Evolutionary conservation across 2,888 invertebrate species (phyloP).

Genomic region (Hypsopygia costalis): DNA sequence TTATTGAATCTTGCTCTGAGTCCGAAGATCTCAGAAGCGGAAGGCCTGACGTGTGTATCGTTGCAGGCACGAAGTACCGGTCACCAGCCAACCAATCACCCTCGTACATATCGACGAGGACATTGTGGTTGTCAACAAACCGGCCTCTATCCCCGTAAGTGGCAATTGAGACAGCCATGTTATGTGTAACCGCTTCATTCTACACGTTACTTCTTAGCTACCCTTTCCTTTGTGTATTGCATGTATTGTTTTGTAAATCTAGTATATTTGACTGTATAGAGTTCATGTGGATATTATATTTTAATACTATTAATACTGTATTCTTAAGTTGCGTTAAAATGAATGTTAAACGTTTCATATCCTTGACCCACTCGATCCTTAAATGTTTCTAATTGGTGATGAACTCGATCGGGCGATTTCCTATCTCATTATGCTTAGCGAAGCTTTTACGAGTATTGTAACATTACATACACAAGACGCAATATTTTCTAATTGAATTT

Average conservation of each 20-base stretch:
- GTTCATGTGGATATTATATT: too few species aligned
- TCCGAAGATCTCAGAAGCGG: constrained; percentile 30
- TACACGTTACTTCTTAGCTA: constrained; percentile 28
- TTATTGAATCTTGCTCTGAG: constrained; percentile 36
- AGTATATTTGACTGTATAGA: too few species aligned
- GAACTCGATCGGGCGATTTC: too few species aligned
- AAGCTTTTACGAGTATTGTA: too few species aligned
- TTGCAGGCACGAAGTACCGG: constrained; percentile 99
- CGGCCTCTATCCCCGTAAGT: constrained; percentile 99
- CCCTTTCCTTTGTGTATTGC: constrained; percentile 27
- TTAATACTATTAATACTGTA: too few species aligned
- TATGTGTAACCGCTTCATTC: constrained; percentile 84
- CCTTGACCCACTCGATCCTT: too few species aligned
- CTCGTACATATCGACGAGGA: constrained; percentile 99
- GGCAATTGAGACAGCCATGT: constrained; percentile 90
- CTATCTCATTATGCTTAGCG: too few species aligned
- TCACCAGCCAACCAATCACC: constrained; percentile 97
- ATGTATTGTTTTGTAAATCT: constrained; percentile 24
- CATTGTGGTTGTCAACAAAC: constrained; percentile 99
- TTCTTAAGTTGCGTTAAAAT: too few species aligned
- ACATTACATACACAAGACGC: too few species aligned
- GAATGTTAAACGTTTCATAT: too few species aligned
- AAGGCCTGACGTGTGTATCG: constrained; percentile 74
- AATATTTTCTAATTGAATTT: too few species aligned
- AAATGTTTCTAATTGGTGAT: too few species aligned